Evolutionary conservation across 2,113 vertebrate species (phyloP), one percentile per base, ranked within the genome.

Genomic region (Bos indicus): DNA sequence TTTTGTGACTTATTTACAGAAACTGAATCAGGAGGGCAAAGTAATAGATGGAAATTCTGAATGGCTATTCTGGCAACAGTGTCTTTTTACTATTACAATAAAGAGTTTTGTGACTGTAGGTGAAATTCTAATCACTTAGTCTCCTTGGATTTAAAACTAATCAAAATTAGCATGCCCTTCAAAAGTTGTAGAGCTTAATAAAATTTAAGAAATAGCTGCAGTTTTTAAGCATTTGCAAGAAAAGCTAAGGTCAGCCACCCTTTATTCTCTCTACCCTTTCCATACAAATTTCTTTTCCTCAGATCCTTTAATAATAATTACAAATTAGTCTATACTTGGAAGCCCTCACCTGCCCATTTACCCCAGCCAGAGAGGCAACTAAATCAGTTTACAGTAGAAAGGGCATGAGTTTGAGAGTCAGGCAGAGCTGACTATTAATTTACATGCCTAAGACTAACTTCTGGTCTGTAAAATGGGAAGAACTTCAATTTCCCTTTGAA

Each of bases 71-170:
- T 17, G 28, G n/a, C 62, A 64, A 74, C 21, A 56, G 15, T 74
- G 30, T 85, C 40, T 67, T 7, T 30, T 62, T 40, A 87, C 17
- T 62, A 74, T 7, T 33, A 74, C 4, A 85, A 57, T 48, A 26
- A 91, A 93, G 51, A 81, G 9, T 90, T 88, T 77, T 88, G 12
- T 90, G 59, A 33, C 51, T 6, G 7, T 88, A 95, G 52, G 21
- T 82, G 43, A 96, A 82, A 87, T 60, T 95, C 33, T 64, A 85
- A 78, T 33, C 81, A 94, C 1, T 71, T 67, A 88, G 30, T 52
- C 52, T 91, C 60, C 57, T 67, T 88, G 14, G 23, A 82, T 67
- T 94, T 93, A 91, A 97, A 97, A 93, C 21, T 30, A 71, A 83
- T 82, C 46, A 93, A 96, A 94, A 88, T 87, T 19, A 78, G 33